Conservation (phyloP, 2,888 invertebrate genomes). For the Cheilosia vernalis region DNA sequence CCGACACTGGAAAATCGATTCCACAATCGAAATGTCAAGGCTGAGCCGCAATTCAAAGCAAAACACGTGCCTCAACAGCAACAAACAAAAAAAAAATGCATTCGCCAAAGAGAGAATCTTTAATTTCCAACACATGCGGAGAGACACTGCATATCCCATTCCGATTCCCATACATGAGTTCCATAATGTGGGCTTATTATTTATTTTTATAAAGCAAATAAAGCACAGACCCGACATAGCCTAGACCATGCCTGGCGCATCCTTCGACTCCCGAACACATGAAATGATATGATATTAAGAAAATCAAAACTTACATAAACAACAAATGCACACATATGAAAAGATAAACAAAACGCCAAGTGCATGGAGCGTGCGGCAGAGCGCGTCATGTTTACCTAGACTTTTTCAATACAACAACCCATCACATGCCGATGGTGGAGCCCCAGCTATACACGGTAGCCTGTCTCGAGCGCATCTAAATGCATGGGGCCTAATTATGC, state of each 20-base stretch:
- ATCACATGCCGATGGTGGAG: background rate
- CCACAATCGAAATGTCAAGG: conserved; percentile 66
- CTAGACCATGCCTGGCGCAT: conserved; percentile 16
- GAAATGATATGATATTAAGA: conserved; percentile 27
- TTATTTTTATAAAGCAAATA: conserved; percentile 18
- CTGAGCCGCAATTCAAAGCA: conserved; percentile 29
- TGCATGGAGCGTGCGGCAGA: background rate
- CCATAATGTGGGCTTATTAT: background rate
- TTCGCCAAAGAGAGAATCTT: conserved; percentile 25
- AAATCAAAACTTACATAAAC: conserved; percentile 11
- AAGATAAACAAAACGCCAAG: conserved; percentile 21
- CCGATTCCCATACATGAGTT: background rate
- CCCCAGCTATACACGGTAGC: conserved; percentile 22
- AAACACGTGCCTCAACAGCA: conserved; percentile 50
- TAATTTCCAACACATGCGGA: conserved; percentile 40
- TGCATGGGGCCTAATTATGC: conserved; percentile 58
- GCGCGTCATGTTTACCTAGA: conserved; percentile 15
- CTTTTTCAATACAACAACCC: conserved; percentile 26
- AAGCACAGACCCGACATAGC: conserved; percentile 1
- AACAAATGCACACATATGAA: conserved; percentile 10
- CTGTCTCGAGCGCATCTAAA: conserved; percentile 62
- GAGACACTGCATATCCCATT: conserved; percentile 1
- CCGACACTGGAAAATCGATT: conserved; percentile 58
- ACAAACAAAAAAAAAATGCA: conserved; percentile 21
- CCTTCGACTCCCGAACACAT: background rate